A percentile compares a stretch with the other conserved stretches of the same genome.
Conservation (phyloP, 2,888 invertebrate genomes). For the Anodontia alba region DNA sequence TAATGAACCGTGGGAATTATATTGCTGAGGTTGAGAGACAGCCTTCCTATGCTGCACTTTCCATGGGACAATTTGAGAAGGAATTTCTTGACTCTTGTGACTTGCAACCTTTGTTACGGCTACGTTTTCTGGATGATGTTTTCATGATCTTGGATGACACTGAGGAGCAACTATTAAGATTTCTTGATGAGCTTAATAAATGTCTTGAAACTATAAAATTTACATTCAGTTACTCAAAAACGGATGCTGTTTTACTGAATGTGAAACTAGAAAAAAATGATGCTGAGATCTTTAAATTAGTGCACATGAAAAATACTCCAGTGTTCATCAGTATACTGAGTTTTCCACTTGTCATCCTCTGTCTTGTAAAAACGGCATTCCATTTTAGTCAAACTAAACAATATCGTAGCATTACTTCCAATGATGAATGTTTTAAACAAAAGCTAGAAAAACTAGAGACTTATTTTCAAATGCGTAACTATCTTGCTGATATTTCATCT, state of each 20-base stretch:
- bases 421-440: neutral
- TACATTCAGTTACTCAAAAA: neutral
- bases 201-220: neutral
- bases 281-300: neutral
- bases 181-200: neutral
- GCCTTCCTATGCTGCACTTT: neutral
- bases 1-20: conserved; percentile 28
- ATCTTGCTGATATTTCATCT: too few species aligned
- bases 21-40: conserved; percentile 19
- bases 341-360: conserved; percentile 4
- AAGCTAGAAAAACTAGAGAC: too few species aligned
- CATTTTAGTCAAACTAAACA: conserved; percentile 2
- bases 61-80: neutral
- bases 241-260: neutral
- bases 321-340: conserved; percentile 5
- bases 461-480: too few species aligned
- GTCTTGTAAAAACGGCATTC: neutral
- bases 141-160: conserved; percentile 12
- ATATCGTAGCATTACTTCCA: neutral
- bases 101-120: neutral
- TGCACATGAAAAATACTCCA: neutral
- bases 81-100: neutral
- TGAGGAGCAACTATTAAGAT: neutral
- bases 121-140: conserved; percentile 20
- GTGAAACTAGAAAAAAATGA: neutral